These are phyloP conservation scores for Pomatostomus ruficeps DNA, from an alignment of 2,113 vertebrate genomes.

Conservation along the genomic window DNA sequence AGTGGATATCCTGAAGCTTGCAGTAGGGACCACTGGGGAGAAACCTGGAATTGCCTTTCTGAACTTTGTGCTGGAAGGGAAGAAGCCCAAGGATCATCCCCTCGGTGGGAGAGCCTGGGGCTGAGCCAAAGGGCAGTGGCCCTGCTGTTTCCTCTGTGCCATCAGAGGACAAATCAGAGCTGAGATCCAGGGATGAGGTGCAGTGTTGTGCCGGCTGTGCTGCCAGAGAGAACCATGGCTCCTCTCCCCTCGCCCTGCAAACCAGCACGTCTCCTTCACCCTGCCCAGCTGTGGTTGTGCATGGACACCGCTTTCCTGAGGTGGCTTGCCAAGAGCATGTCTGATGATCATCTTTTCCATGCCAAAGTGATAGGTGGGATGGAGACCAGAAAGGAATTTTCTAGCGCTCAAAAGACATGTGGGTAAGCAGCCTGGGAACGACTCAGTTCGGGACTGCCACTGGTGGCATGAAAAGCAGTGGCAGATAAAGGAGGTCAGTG, in stretches of 20 bases:
- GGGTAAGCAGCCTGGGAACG: neutral
- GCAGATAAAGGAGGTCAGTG: neutral
- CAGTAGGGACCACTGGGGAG: neutral
- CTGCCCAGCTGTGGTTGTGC: neutral
- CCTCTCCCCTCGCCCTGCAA: neutral
- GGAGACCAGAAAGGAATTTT: neutral
- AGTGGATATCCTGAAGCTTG: neutral
- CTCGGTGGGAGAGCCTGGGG: neutral
- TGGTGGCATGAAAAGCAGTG: neutral
- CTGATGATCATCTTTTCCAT: neutral
- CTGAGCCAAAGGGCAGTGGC: neutral
- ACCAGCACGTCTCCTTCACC: neutral
- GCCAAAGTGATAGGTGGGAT: neutral
- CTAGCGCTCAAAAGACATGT: neutral
- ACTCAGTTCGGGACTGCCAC: neutral
- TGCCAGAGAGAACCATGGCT: slow-evolving; percentile 48
- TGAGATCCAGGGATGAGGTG: neutral
- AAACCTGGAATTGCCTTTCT: neutral
- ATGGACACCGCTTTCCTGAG: neutral
- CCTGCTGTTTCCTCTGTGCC: neutral
- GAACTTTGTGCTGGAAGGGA: accelerated
- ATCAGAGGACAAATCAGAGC: neutral
- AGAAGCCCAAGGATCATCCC: neutral
- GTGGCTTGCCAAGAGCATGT: slow-evolving; percentile 10
- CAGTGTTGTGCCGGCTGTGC: slow-evolving; percentile 28